phyloP scores from a whole-genome alignment of 2,113 vertebrate genomes.

The Strigops habroptila region DNA sequence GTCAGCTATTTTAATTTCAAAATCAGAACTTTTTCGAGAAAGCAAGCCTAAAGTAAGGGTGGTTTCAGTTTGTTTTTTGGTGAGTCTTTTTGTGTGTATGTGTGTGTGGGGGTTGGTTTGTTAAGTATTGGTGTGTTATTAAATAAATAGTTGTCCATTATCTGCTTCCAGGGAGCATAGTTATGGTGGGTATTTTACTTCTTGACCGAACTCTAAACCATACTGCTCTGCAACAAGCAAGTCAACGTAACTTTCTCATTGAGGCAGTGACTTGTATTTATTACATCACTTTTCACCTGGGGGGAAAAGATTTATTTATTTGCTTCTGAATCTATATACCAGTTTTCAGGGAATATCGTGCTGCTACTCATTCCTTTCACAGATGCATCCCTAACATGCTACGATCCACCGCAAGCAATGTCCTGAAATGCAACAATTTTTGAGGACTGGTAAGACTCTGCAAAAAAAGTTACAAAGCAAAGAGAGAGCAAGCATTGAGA shows the following conservation, averaged over 20 bases:
- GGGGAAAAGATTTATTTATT: neutral
- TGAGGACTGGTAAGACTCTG: neutral
- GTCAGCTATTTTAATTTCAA: neutral
- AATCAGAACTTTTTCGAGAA: neutral
- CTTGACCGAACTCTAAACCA: neutral
- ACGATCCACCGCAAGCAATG: neutral
- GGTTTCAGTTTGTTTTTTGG: neutral
- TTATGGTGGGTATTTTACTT: neutral
- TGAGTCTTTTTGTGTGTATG: rapidly evolving
- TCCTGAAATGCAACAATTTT: neutral
- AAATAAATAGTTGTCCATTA: neutral
- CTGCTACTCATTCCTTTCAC: neutral
- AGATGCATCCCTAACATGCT: neutral
- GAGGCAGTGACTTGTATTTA: neutral
- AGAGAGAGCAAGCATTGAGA: neutral
- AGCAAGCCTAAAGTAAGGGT: neutral
- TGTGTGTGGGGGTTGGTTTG: neutral
- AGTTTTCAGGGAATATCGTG: neutral
- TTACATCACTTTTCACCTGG: neutral
- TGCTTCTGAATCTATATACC: neutral
- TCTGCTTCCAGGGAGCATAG: neutral
- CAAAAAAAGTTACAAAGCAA: neutral
- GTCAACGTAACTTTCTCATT: neutral
- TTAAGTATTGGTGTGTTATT: neutral
- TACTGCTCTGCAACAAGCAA: neutral